These are phyloP conservation scores for Trachemys scripta DNA, from an alignment of 2,113 vertebrate species.

Conservation along the genomic window DNA sequence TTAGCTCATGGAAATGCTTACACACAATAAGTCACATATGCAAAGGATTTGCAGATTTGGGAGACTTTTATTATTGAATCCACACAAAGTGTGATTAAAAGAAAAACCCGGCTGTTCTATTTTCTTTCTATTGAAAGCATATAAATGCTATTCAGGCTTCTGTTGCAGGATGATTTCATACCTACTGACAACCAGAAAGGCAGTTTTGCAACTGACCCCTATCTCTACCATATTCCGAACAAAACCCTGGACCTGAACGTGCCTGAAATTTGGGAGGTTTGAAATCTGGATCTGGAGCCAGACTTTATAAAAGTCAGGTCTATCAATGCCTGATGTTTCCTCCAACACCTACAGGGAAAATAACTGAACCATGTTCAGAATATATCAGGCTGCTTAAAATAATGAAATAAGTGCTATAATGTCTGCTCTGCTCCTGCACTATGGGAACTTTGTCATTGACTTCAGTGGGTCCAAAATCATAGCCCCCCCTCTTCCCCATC, in stretches of 20 bases:
- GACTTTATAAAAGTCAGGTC: neutral
- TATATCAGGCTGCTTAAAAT: neutral
- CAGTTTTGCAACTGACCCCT: neutral
- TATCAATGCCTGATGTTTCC: neutral
- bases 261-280: neutral
- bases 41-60: neutral
- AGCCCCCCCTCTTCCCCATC: too few relatives aligned
- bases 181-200: neutral
- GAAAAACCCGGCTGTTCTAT: fast-evolving
- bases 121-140: neutral
- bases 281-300: neutral
- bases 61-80: neutral
- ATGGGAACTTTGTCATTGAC: neutral
- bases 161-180: fast-evolving
- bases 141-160: fast-evolving
- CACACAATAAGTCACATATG: neutral
- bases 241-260: neutral
- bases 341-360: fast-evolving
- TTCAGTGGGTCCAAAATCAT: neutral
- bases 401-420: neutral
- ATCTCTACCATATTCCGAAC: neutral
- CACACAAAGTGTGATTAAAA: fast-evolving
- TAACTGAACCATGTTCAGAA: too few relatives aligned
- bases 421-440: too few relatives aligned
- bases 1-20: neutral